phyloP scores from a whole-genome alignment of 2,888 invertebrate genomes.

The Drosophila mimica region DNA sequence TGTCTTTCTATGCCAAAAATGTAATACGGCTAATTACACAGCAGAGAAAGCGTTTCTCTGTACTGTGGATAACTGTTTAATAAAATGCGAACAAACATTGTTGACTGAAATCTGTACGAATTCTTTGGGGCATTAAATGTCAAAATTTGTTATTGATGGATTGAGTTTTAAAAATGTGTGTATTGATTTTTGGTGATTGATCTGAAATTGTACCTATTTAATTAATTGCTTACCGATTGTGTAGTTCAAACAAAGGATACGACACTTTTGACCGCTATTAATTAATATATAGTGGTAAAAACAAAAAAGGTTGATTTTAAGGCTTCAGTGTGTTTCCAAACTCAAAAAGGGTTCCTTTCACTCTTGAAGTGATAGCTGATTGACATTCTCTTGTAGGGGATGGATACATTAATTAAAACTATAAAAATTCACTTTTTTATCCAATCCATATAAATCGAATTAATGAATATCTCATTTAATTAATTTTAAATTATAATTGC shows the following conservation, averaged over 20 bases:
- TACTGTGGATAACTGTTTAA: conserved; percentile 28
- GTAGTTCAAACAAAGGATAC: background rate
- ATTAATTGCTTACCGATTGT: background rate
- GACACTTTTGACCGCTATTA: background rate
- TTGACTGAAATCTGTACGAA: background rate
- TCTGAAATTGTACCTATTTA: background rate
- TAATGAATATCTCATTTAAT: background rate
- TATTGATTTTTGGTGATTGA: conserved; percentile 1
- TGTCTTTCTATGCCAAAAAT: conserved; percentile 74
- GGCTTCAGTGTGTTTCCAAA: background rate
- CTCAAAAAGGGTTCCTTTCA: background rate
- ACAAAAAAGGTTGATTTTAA: background rate
- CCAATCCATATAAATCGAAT: background rate
- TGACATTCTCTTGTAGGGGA: background rate
- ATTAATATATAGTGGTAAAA: background rate
- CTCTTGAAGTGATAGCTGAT: background rate
- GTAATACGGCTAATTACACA: conserved; percentile 79
- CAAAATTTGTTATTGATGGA: conserved; percentile 6
- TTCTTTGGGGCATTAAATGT: background rate
- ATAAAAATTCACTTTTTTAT: background rate
- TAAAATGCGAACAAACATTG: conserved; percentile 25
- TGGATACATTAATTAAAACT: background rate
- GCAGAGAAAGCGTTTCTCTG: conserved; percentile 39
- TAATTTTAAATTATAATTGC: no score
- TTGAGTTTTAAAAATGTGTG: background rate